Evolutionary conservation across 2,888 invertebrate species (phyloP), one percentile per base, ranked within the genome.

Genomic region (Leptarthrus brevirostris): DNA sequence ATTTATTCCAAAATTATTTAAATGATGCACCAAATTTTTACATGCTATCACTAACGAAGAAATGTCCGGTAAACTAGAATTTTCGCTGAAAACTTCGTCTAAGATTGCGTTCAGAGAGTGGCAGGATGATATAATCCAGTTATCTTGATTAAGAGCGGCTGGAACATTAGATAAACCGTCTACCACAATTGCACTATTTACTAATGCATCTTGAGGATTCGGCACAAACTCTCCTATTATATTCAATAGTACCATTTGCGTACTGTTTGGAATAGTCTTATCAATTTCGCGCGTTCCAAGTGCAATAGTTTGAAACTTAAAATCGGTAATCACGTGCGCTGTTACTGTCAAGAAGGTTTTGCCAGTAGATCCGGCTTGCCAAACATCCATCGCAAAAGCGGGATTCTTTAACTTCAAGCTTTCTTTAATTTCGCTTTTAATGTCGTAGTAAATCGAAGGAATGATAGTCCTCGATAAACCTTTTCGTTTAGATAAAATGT

Each of bases 1-100:
- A 18, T 56, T 56, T 14, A 56, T 26, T 8, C 56, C 56, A 56
- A 18, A 26, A 18, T 56, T 56, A 14, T 56, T 56, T 5, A 56
- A 56, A 30, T 56, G 16, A 14, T 30, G 56, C 5, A 26, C 14
- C 5, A 56, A 16, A 30, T 26, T 16, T 14, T 56, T 56, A 16
- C 56, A 56, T 16, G 26, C 14, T 14, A 16, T 3, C 16, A 56
- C 26, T 18, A 16, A 14, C 8, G 56, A 34, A 14, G 56, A 56
- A 40, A 40, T n/a, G 6, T 40, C 40, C 6, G 30, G 1, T 56
- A 26, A 5, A 16, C 10, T 34, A 14, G 56, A 34, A 14, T 56
- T 24, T 14, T 56, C 26, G 16, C 5, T 56, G 56, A 56, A 10
- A 3, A 34, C 6, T 2, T 30, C 14, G 12, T 56, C 56, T 16